Evolutionary conservation across 2,113 vertebrate species (phyloP), one percentile per base, ranked within the genome.

Genomic region (Paradoxurus hermaphroditus): DNA sequence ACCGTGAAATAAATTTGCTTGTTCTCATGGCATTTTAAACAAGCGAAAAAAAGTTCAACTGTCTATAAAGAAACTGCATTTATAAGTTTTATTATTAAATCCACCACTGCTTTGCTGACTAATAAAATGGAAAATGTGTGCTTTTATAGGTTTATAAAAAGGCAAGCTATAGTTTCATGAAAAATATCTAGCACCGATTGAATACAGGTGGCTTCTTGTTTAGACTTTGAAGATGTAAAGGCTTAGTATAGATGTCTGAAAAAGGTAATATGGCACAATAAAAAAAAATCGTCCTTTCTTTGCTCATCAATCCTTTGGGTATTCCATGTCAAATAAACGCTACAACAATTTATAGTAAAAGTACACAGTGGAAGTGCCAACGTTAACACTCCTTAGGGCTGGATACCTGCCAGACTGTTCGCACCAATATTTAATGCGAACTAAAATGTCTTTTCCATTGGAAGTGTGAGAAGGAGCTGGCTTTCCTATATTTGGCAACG

Each of bases 401-500:
- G 99, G 99, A 98, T 95, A 97, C 94, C 96, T 75, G 99, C 99
- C 99, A 99, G 99, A 98, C 99, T 99, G 99, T 99, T 99, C 99
- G 98, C 98, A 98, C 98, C 99, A 99, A 99, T 99, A 99, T 99
- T 99, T 99, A 99, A 99, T 94, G 98, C 97, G 99, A 99, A 99
- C 98, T 98, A 98, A 99, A 99, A 99, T 98, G 99, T 99, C 99
- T 99, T 99, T 99, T 99, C 99, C 99, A 99, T 98, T 99, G 99
- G 98, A 99, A 99, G 98, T 99, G 98, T 99, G 98, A 98, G 98
- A 99, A 99, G 99, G 98, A 98, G 98, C 98, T 98, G 97, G 98
- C 99, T 99, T 99, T 99, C 98, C 99, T 99, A 99, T 99, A 99
- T 99, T 99, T 99, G 99, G 99, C 99, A 99, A 99, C 98, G 95